A percentile compares a stretch with the other conserved stretches of the same genome.
These are phyloP conservation scores for Pocillopora meandrina DNA, from an alignment of 92 coral and sea anemone genomes.

Conservation along the genomic window DNA sequence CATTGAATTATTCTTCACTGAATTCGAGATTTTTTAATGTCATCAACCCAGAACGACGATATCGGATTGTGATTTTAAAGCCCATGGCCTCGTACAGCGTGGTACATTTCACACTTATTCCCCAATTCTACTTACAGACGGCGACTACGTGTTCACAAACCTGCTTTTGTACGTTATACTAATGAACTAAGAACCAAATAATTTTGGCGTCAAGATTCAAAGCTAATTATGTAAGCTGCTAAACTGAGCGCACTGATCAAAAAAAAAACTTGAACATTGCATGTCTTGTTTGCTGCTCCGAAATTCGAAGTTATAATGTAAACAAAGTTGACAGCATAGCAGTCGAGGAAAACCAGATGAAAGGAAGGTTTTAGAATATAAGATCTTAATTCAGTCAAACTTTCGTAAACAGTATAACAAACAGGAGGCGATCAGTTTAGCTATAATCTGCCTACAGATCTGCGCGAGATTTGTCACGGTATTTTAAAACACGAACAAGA, in stretches of 20 bases:
- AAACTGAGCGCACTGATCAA: not conserved
- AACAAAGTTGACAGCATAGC: not conserved
- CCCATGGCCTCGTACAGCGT: no score
- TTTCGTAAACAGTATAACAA: not conserved
- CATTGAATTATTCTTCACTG: not conserved
- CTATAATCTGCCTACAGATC: not conserved
- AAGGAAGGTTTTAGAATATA: not conserved
- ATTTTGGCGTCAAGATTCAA: not conserved
- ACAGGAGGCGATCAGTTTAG: not conserved
- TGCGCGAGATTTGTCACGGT: conserved; percentile 6
- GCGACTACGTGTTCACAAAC: not conserved
- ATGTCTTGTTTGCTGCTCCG: not conserved
- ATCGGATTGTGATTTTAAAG: no score
- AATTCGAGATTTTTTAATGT: not conserved
- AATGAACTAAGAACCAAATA: not conserved
- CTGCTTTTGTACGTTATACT: not conserved
- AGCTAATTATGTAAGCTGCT: not conserved
- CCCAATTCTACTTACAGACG: not conserved
- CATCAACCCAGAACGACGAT: no score
- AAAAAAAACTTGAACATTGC: no score
- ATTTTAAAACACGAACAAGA: not conserved
- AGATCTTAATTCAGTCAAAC: not conserved
- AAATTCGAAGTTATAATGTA: not conserved
- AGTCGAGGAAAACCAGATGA: not conserved
- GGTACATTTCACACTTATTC: not conserved